These are phyloP conservation scores for Hippocampus abdominalis DNA, from an alignment of 2,113 vertebrate species.

Conservation along the genomic window DNA sequence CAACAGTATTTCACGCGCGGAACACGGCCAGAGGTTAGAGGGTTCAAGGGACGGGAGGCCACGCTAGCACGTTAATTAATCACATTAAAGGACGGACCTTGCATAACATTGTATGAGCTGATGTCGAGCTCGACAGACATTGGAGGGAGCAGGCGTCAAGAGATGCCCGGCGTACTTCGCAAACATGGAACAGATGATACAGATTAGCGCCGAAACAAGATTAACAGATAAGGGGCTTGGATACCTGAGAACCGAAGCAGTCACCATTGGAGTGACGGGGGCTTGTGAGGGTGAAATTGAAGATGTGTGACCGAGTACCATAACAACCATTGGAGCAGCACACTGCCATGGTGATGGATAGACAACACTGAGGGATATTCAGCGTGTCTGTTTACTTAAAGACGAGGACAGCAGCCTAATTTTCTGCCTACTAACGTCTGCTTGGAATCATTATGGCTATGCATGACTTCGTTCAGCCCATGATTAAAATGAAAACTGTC, in stretches of 20 bases:
- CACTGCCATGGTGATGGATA: slow-evolving; percentile 43
- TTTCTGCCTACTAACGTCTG: background rate
- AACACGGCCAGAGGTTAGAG: slow-evolving; percentile 30
- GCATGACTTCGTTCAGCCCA: no score
- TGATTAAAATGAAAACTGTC: background rate
- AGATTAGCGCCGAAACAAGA: slow-evolving; percentile 17
- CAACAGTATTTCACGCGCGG: slow-evolving; percentile 22
- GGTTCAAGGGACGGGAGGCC: slow-evolving; percentile 31
- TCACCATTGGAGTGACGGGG: slow-evolving; percentile 13
- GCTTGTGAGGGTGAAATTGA: slow-evolving; percentile 15
- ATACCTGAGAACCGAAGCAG: slow-evolving; percentile 33
- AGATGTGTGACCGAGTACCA: slow-evolving; percentile 33
- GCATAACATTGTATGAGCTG: slow-evolving; percentile 13
- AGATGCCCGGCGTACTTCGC: slow-evolving; percentile 12
- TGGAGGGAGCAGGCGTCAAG: slow-evolving; percentile 23
- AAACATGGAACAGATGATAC: slow-evolving; percentile 36
- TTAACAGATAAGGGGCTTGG: slow-evolving; percentile 11
- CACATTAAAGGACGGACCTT: slow-evolving; percentile 34
- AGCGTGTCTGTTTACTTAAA: background rate
- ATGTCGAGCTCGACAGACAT: slow-evolving; percentile 15
- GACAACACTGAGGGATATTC: slow-evolving; percentile 18
- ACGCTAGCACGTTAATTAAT: slow-evolving; percentile 40
- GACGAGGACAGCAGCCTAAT: background rate
- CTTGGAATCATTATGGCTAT: background rate
- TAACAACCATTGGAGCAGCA: slow-evolving; percentile 47